Evolutionary conservation across 2,113 vertebrate genomes (phyloP).

Genomic region (Misgurnus anguillicaudatus): DNA sequence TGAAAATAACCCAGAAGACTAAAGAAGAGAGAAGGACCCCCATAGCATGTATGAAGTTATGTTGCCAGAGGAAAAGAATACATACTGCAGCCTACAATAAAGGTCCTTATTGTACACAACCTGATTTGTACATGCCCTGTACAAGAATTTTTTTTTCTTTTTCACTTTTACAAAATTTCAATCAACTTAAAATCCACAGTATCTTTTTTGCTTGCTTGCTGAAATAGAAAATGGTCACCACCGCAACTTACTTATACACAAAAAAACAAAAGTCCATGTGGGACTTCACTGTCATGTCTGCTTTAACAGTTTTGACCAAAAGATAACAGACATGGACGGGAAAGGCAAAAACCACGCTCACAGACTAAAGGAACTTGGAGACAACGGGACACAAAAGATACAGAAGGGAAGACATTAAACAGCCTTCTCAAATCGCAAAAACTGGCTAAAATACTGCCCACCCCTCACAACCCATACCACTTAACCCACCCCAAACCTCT

Average conservation of each 20-base stretch:
- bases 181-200: conserved; percentile 94
- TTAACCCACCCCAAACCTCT: background rate
- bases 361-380: conserved; percentile 34
- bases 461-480: background rate
- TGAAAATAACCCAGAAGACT: conserved; percentile 46
- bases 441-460: background rate
- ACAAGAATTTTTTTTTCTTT: conserved; percentile 75
- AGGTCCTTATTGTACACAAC: conserved; percentile 83
- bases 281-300: conserved; percentile 59
- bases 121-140: conserved; percentile 85
- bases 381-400: conserved; percentile 63
- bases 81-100: conserved; percentile 74
- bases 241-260: conserved; percentile 86
- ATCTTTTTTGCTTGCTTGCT: conserved; percentile 67
- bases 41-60: conserved; percentile 85
- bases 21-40: conserved; percentile 67
- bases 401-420: conserved; percentile 65
- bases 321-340: conserved; percentile 37
- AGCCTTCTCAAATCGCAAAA: conserved; percentile 55
- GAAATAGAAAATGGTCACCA: conserved; percentile 93
- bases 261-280: conserved; percentile 74
- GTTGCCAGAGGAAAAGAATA: conserved; percentile 82
- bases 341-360: conserved; percentile 53
- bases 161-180: conserved; percentile 89
- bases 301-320: conserved; percentile 54